phyloP scores from a whole-genome alignment of 2,888 invertebrate species.

The Tachina grossa region DNA sequence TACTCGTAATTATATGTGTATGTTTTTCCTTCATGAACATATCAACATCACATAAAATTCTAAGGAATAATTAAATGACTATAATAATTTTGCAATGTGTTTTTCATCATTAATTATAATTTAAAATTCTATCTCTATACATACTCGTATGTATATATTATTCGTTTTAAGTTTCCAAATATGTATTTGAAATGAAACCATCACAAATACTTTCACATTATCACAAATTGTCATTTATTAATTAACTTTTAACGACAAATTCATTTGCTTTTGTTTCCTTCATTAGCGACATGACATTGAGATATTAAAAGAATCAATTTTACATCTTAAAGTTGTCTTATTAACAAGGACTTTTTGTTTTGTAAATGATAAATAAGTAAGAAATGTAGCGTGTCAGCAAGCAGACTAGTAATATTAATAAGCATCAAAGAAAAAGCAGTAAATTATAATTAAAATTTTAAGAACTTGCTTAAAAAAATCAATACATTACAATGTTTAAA shows the following conservation, averaged over 20 bases:
- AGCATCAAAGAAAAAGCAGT: conserved; percentile 15
- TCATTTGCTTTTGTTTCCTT: conserved; percentile 5
- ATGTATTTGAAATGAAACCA: conserved; percentile 19
- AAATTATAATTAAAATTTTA: conserved; percentile 47
- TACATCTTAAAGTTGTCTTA: not conserved
- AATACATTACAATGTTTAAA: conserved; percentile 32
- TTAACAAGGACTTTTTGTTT: conserved; percentile 28
- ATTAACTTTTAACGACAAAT: conserved; percentile 56
- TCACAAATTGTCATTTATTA: conserved; percentile 46
- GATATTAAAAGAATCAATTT: conserved; percentile 51
- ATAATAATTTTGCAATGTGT: conserved; percentile 8
- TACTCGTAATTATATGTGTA: too few species aligned
- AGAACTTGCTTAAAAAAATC: not conserved
- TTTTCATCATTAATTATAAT: conserved; percentile 40
- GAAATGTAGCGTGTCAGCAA: conserved; percentile 31
- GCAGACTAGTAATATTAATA: not conserved
- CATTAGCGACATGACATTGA: conserved; percentile 62
- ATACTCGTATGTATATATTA: not conserved
- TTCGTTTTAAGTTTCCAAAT: not conserved
- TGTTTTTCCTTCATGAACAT: too few species aligned
- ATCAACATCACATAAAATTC: not conserved
- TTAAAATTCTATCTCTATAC: not conserved
- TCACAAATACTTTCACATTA: conserved; percentile 6
- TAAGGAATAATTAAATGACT: not conserved
- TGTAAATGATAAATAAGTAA: conserved; percentile 5